Base-by-base conservation (phyloP, 2,113 vertebrate genomes). In the Pseudopodoces humilis region DNA sequence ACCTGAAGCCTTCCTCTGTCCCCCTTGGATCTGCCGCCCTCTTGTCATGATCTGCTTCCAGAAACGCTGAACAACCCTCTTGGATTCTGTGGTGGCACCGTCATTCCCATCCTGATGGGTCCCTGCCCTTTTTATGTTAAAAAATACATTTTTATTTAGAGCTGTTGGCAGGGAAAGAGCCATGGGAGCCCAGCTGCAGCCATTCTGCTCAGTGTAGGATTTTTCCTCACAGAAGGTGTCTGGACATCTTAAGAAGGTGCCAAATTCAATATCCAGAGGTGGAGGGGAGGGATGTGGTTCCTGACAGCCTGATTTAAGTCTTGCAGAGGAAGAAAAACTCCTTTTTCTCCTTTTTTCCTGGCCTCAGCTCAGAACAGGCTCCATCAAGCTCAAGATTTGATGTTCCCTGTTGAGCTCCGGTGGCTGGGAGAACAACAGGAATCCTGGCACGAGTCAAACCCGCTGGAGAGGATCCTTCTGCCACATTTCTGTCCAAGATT, bases 31-130 rank as follows among this genome's bases (percentile, higher is more conserved):
- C 27, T 69, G 31, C 9, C 19, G 2, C 8, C 4, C 3, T 69
- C 64, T 31, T 8, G 0, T 5, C 77, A 7, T 30, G 18, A 35
- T 16, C 50, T 28, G 46, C 50, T 70, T 7, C 50, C 60, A 58
- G 43, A 52, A 70, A 21, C 0, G 0, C 2, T 58, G 55, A 15
- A 70, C 17, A 55, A n/a, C 41, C 11, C 27, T 33, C 31, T 47
- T 41, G 41, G 43, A 15, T n/a, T 53, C 35, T 24, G 11, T 44
- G 46, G 22, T 69, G 43, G 15, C 37, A 31, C 46, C 49, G 16
- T 30, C 43, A 33, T 39, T 71, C 70, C 30, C 27, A 6, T 22
- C 53, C 35, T 33, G 39, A n/a, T 3, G 6, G 22, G 20, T 71
- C 20, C 25, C 18, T 83, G 55, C 33, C 46, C 77, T 64, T 64